Evolutionary conservation across 1,140 invertebrate genomes (phyloP).

Genomic region (Choristoneura fumiferana): DNA sequence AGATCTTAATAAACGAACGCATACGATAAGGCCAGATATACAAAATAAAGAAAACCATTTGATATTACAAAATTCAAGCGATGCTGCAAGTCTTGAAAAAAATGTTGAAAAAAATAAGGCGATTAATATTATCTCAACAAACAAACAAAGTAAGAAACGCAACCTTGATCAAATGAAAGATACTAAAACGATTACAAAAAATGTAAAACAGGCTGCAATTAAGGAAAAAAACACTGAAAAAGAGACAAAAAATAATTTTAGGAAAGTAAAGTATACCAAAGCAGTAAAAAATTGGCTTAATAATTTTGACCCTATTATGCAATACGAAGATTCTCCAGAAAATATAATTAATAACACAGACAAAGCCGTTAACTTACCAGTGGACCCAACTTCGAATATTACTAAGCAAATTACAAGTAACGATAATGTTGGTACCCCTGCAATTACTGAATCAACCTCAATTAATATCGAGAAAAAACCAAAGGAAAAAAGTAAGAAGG

Average conservation of each 20-base stretch:
- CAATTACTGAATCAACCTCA: too few relatives aligned
- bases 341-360: not conserved
- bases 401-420: too few relatives aligned
- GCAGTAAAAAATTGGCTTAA: conserved; percentile 55
- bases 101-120: conserved; percentile 12
- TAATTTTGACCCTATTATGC: conserved; percentile 33
- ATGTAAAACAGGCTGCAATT: conserved; percentile 22
- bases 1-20: conserved; percentile 1
- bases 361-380: too few relatives aligned
- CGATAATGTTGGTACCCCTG: too few relatives aligned
- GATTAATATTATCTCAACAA: not conserved
- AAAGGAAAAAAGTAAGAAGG: conserved; percentile 30
- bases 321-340: conserved; percentile 13
- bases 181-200: conserved; percentile 19
- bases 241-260: conserved; percentile 25
- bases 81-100: too few relatives aligned
- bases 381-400: too few relatives aligned
- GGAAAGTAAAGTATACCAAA: conserved; percentile 54
- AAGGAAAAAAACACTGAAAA: not conserved
- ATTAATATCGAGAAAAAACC: not conserved
- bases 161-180: conserved; percentile 19
- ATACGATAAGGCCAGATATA: too few relatives aligned
- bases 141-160: conserved; percentile 20
- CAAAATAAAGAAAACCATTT: too few relatives aligned
- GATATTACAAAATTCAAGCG: too few relatives aligned